Conservation (phyloP, 1,140 invertebrate species). For the Pararge aegeria region DNA sequence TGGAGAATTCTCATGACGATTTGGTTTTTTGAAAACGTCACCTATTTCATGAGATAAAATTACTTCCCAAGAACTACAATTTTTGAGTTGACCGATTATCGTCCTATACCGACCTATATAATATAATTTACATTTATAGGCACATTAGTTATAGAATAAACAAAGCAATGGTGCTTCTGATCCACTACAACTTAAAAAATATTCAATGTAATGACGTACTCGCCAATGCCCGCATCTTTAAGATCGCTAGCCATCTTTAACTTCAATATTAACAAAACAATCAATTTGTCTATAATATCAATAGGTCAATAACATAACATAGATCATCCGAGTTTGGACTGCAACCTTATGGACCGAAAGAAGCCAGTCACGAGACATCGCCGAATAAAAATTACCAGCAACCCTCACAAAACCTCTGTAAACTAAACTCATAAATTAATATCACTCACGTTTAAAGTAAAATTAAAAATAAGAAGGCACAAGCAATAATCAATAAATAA, state of each 20-base stretch:
- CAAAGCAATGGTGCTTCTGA: slow-evolving; percentile 70
- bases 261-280: slow-evolving; percentile 56
- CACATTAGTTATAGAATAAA: slow-evolving; percentile 78
- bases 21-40: slow-evolving; percentile 43
- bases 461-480: slow-evolving; percentile 74
- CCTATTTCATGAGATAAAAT: slow-evolving; percentile 33
- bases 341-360: slow-evolving; percentile 62
- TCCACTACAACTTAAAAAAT: slow-evolving; percentile 69
- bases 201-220: slow-evolving; percentile 57
- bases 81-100: slow-evolving; percentile 60
- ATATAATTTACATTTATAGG: slow-evolving; percentile 78
- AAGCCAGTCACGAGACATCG: slow-evolving; percentile 61
- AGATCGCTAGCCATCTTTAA: slow-evolving; percentile 56
- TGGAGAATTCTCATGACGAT: slow-evolving; percentile 37
- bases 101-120: slow-evolving; percentile 70
- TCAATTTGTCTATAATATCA: slow-evolving; percentile 65
- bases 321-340: slow-evolving; percentile 48
- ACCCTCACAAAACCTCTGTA: slow-evolving; percentile 47
- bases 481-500: slow-evolving; percentile 71
- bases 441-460: slow-evolving; percentile 63
- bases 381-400: slow-evolving; percentile 54
- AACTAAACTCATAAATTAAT: slow-evolving; percentile 74
- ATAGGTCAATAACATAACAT: slow-evolving; percentile 61
- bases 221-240: slow-evolving; percentile 71
- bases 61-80: slow-evolving; percentile 47